phyloP scores from a whole-genome alignment of 1,140 invertebrate genomes.

The Holotrichia oblita region DNA sequence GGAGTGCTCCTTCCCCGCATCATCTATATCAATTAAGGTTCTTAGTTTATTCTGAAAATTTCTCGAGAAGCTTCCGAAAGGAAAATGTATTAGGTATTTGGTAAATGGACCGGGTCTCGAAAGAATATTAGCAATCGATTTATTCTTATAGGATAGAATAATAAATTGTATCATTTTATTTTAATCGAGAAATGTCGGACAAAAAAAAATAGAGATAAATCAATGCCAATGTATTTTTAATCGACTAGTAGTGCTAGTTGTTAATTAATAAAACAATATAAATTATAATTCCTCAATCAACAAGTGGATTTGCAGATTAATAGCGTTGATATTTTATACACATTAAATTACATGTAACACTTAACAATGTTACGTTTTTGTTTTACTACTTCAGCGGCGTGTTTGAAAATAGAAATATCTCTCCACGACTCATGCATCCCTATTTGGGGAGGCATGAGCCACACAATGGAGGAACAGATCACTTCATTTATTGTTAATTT shows the following conservation, averaged over 20 bases:
- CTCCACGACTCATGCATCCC: too few relatives aligned
- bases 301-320: too few relatives aligned
- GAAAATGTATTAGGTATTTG: background rate
- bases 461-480: too few relatives aligned
- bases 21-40: slow-evolving; percentile 34
- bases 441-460: too few relatives aligned
- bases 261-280: background rate
- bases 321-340: too few relatives aligned
- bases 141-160: background rate
- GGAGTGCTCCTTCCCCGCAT: background rate
- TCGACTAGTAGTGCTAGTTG: background rate
- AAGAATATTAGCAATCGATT: background rate
- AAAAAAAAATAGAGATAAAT: background rate
- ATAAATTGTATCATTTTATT: background rate
- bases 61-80: background rate
- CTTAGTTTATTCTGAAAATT: slow-evolving; percentile 31
- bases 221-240: background rate
- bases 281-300: background rate
- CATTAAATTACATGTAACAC: too few relatives aligned
- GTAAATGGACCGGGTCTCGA: background rate
- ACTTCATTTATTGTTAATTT: too few relatives aligned
- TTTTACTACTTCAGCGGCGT: too few relatives aligned
- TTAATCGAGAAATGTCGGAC: background rate
- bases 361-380: too few relatives aligned
- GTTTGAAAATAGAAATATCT: too few relatives aligned